These are phyloP conservation scores for Pica pica DNA, from an alignment of 2,113 vertebrate genomes.

Conservation along the genomic window DNA sequence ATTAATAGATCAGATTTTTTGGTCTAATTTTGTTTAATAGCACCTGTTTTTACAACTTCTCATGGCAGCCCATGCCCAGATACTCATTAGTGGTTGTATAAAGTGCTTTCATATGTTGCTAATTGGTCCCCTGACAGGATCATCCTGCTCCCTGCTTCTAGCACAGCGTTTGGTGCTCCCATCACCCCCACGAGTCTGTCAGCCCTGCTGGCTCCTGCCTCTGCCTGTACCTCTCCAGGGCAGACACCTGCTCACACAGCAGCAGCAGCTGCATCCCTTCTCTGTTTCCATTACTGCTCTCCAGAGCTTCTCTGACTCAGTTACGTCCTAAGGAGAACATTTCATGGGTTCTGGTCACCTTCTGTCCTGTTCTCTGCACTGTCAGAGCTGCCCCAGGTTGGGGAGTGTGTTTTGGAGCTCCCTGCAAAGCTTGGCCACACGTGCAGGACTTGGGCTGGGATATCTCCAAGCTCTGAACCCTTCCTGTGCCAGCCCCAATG, in stretches of 20 bases:
- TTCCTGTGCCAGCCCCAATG: neutral
- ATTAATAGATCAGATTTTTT: neutral
- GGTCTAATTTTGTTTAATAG: neutral
- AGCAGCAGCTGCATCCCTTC: neutral
- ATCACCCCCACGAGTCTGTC: neutral
- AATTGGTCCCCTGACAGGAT: neutral
- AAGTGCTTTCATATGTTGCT: neutral
- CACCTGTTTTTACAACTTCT: neutral
- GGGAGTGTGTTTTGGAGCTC: neutral
- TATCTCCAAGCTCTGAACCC: neutral
- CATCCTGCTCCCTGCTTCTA: neutral
- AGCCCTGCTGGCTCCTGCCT: neutral
- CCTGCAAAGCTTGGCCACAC: fast-evolving
- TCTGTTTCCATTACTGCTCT: neutral
- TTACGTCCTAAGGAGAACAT: neutral
- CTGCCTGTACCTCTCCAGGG: neutral
- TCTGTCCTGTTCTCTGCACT: neutral
- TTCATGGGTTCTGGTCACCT: neutral
- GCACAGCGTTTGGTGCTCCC: neutral
- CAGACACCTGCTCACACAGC: neutral
- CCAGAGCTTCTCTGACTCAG: neutral
- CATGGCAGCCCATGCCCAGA: neutral
- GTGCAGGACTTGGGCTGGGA: neutral
- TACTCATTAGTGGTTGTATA: neutral
- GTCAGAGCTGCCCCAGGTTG: neutral